A percentile compares a stretch with the other conserved stretches of the same genome.
Conservation (phyloP, 2,113 vertebrate species). For the Chlamydotis undulata region DNA sequence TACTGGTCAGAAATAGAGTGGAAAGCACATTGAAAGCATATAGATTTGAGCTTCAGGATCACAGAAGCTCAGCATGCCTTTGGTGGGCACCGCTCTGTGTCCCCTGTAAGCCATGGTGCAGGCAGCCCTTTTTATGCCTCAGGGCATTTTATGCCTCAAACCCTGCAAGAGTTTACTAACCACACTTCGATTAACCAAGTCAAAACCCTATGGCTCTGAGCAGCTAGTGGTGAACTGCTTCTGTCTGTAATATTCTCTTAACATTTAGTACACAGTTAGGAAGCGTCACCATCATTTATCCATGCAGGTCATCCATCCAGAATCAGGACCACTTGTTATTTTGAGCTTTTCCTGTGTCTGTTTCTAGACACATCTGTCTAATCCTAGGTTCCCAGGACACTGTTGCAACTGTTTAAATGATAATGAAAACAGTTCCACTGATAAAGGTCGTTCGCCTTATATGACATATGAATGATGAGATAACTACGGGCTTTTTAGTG, state of each 20-base stretch:
- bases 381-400: neutral
- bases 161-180: neutral
- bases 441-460: neutral
- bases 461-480: neutral
- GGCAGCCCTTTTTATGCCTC: neutral
- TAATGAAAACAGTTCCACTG: neutral
- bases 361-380: neutral
- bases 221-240: neutral
- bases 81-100: accelerated
- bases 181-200: neutral
- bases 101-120: neutral
- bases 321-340: neutral
- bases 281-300: neutral
- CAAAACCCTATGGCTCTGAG: neutral
- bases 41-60: neutral
- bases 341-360: neutral
- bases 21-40: neutral
- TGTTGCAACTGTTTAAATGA: neutral
- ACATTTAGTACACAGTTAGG: neutral
- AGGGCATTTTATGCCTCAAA: neutral
- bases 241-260: neutral
- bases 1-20: neutral
- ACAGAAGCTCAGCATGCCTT: neutral
- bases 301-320: no score
- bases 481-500: neutral